phyloP scores from a whole-genome alignment of 2,888 invertebrate genomes.

The Dascillus cervinus region DNA sequence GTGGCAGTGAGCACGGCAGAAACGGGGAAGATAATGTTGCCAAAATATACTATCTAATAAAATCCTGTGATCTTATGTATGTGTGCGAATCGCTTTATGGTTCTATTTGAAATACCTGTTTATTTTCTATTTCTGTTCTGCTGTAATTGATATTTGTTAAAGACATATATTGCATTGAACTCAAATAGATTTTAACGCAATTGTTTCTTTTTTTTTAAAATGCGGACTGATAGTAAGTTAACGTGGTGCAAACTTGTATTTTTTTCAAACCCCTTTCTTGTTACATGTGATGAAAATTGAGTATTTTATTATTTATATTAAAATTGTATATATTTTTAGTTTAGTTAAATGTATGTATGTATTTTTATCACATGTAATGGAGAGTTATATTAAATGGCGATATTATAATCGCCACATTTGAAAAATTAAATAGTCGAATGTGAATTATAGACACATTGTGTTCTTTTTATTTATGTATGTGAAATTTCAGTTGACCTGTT shows the following conservation, averaged over 20 bases:
- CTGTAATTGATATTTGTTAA: conserved; percentile 6
- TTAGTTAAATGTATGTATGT: conserved; percentile 1
- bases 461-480: conserved; percentile 18
- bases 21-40: conserved; percentile 10
- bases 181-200: conserved; percentile 4
- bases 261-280: no score
- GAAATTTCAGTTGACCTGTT: conserved; percentile 18
- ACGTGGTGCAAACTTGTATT: no score
- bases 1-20: conserved; percentile 9
- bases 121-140: conserved; percentile 6
- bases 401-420: conserved; percentile 19
- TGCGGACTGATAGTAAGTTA: no score
- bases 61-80: conserved; percentile 10
- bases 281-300: conserved; percentile 17
- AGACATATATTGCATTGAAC: conserved; percentile 7
- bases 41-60: conserved; percentile 11
- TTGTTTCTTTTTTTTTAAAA: no score
- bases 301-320: conserved; percentile 5
- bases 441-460: conserved; percentile 18
- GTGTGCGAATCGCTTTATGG: not conserved
- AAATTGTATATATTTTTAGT: conserved; percentile 3
- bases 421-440: conserved; percentile 12
- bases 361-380: conserved; percentile 19
- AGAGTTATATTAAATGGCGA: conserved; percentile 17
- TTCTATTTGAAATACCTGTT: not conserved